Base-by-base conservation (phyloP, 2,113 vertebrate species). In the Choloepus hoffmanni region DNA sequence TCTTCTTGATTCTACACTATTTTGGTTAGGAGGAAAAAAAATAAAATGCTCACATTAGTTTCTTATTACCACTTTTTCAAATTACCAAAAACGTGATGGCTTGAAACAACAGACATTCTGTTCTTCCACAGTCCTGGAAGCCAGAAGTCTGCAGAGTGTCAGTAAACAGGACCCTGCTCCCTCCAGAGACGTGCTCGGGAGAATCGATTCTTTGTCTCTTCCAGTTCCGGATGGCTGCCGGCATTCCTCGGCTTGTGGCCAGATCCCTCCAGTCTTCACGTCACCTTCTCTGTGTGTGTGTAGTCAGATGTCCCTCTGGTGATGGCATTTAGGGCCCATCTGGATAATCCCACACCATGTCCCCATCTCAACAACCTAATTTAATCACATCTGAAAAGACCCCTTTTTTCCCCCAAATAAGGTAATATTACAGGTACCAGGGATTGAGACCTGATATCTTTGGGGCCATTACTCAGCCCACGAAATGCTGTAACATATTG, bases 261-360 rank as follows among this genome's bases (percentile, higher is more conserved):
- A 5, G 0, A 5, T 45, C 50, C 1, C 7, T 68, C 0, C 2
- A 45, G 0, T 24, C 40, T 40, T 12, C 33, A 4, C 2, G 0
- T 60, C 14, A 21, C 19, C n/a, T 23, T 55, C 45, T 40, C 33
- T 21, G 40, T 12, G 33, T 12, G 1, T 30, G 9, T n/a, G 10
- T 15, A 72, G 7, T 72, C 45, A 60, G 0, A 7, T 12, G 8
- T n/a, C 36, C 14, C n/a, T 19, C n/a, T 12, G n/a, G 36, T n/a
- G 30, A 72, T 4, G 0, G 10, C 6, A 23, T 8, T 65, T 21
- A 43, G 2, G 40, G 3, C 4, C 8, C n/a, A 62, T 11, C 24
- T 13, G 23, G 8, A 18, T 45, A 76, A 58, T n/a, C 62, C 11
- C 48, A 8, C 26, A 48, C 36, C 15, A 3, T 76, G 15, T 67